These are phyloP conservation scores for Heliconius nattereri DNA, from an alignment of 1,140 invertebrate genomes.

Conservation along the genomic window DNA sequence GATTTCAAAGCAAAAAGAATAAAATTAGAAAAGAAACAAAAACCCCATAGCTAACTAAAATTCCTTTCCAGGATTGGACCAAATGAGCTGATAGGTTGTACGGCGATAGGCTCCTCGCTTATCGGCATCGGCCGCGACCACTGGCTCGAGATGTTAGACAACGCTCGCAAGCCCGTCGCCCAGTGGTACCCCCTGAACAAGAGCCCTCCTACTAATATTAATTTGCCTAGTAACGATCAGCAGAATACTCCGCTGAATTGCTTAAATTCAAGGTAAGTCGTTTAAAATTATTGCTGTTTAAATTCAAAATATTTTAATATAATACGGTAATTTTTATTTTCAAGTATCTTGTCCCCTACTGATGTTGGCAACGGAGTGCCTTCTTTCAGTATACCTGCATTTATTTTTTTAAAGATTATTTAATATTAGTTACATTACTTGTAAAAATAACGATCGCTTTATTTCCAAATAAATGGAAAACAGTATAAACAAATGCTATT, in stretches of 20 bases:
- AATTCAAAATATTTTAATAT: too few species aligned
- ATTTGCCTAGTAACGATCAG: slow-evolving; percentile 81
- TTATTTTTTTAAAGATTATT: too few species aligned
- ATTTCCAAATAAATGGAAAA: background rate
- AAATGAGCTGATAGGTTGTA: slow-evolving; percentile 93
- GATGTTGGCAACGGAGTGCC: too few species aligned
- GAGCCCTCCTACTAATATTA: slow-evolving; percentile 83
- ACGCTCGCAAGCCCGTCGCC: slow-evolving; percentile 90
- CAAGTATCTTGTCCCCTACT: too few species aligned
- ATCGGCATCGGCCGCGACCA: slow-evolving; percentile 92
- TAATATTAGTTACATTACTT: too few species aligned
- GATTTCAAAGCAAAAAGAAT: too few species aligned
- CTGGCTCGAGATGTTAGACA: slow-evolving; percentile 94
- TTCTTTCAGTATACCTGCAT: too few species aligned
- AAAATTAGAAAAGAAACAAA: background rate
- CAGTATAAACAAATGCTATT: background rate
- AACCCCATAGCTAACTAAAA: background rate
- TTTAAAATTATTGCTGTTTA: too few species aligned
- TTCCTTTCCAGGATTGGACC: slow-evolving; percentile 86
- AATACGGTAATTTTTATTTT: too few species aligned
- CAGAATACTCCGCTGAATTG: slow-evolving; percentile 84
- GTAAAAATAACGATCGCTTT: background rate
- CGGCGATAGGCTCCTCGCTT: slow-evolving; percentile 88
- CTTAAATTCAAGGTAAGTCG: slow-evolving; percentile 83
- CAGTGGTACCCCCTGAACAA: slow-evolving; percentile 92